phyloP scores from a whole-genome alignment of 2,113 vertebrate species.

The Varanus komodoensis region DNA sequence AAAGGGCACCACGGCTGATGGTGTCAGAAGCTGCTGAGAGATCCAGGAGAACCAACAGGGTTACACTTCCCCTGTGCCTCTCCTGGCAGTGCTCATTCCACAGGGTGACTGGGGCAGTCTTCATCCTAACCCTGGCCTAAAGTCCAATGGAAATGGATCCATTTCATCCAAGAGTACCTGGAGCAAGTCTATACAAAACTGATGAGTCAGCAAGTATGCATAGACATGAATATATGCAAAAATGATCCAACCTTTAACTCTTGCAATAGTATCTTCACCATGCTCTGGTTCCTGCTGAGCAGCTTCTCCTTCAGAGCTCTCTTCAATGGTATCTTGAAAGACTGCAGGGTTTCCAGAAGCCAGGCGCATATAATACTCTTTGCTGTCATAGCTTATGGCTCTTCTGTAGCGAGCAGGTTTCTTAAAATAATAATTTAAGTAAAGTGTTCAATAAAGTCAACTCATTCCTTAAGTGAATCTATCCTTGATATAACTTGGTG shows the following conservation, averaged over 20 bases:
- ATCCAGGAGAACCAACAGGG: no score
- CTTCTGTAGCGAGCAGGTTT: constrained; percentile 94
- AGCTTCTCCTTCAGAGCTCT: constrained; percentile 90
- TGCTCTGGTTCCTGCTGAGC: constrained; percentile 93
- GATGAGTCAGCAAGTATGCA: background rate
- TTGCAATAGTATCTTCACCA: constrained; percentile 96
- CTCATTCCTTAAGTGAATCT: background rate
- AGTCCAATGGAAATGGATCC: no score
- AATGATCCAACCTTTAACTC: constrained; percentile 89
- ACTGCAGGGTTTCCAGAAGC: constrained; percentile 92
- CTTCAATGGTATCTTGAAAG: constrained; percentile 94
- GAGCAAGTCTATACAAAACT: no score
- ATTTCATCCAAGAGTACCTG: no score
- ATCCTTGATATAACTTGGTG: constrained; percentile 2
- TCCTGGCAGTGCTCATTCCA: no score
- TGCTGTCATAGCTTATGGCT: constrained; percentile 97
- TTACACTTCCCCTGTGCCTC: no score
- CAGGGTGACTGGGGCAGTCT: no score
- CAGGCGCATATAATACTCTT: constrained; percentile 96
- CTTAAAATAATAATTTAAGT: constrained; percentile 75
- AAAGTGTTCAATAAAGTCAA: constrained; percentile 23
- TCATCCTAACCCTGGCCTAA: no score
- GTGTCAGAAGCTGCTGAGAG: no score
- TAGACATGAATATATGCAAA: background rate
- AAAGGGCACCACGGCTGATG: no score